Evolutionary conservation across 37 sponge, comb jelly and placozoan species (phyloP).

Genomic region (Ephydatia muelleri): DNA sequence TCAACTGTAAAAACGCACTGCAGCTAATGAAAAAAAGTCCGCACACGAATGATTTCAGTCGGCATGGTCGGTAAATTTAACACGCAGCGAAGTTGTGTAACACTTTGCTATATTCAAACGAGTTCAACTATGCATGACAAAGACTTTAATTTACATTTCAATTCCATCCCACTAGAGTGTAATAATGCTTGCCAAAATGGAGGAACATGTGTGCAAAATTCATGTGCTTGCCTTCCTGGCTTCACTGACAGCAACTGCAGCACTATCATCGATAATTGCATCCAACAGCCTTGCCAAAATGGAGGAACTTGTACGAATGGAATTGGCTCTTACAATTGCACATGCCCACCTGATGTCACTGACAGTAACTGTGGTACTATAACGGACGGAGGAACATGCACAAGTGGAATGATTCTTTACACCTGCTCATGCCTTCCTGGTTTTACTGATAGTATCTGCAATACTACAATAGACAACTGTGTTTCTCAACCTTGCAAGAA

Average conservation of each 20-base stretch:
- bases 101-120: too few relatives aligned
- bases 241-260: constrained; percentile 38
- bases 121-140: too few relatives aligned
- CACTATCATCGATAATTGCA: constrained; percentile 45
- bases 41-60: too few relatives aligned
- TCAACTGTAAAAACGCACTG: too few relatives aligned
- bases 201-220: constrained; percentile 40
- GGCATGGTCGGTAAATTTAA: too few relatives aligned
- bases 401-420: constrained; percentile 32
- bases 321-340: constrained; percentile 26
- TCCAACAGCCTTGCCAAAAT: constrained; percentile 29
- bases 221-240: constrained; percentile 49
- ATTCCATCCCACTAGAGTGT: too few relatives aligned
- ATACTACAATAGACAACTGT: constrained; percentile 35
- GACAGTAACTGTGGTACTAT: constrained; percentile 35
- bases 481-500: constrained; percentile 18
- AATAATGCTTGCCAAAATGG: constrained; percentile 57
- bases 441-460: constrained; percentile 18
- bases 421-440: constrained; percentile 36
- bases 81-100: too few relatives aligned
- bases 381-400: constrained; percentile 56
- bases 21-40: too few relatives aligned
- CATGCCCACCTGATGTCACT: constrained; percentile 43
- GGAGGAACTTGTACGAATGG: constrained; percentile 48
- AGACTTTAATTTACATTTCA: too few relatives aligned